Conservation (phyloP, 2,797 vertebrate species). For the Galagoides demidoff region DNA sequence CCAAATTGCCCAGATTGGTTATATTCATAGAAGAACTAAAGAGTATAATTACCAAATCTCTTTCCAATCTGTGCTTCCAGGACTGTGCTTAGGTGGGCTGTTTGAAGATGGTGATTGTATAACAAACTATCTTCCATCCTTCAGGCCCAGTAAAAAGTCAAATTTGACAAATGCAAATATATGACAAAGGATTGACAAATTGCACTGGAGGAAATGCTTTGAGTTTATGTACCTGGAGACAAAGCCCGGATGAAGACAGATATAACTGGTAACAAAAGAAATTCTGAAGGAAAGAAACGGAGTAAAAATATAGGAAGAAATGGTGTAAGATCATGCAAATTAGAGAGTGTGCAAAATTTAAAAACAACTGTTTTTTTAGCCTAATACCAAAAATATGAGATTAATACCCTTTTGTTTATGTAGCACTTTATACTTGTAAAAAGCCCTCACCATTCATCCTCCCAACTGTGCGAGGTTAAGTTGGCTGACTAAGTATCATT, state of each 20-base stretch:
- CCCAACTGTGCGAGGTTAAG: not conserved
- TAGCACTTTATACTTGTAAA: not conserved
- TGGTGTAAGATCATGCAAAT: not conserved
- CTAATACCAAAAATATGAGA: not conserved
- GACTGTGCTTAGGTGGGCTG: not conserved
- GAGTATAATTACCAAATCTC: constrained; percentile 40
- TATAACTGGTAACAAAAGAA: not conserved
- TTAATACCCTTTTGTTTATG: not conserved
- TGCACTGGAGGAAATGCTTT: not conserved
- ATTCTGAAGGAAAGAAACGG: not conserved
- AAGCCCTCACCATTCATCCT: not conserved
- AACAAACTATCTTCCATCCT: not conserved
- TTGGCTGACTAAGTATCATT: not conserved
- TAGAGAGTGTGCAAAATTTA: not conserved
- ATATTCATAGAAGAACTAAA: constrained; percentile 40
- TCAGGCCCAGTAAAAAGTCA: not conserved
- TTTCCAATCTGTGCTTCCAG: not conserved
- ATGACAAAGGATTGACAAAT: not conserved
- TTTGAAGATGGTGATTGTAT: not conserved
- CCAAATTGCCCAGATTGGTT: constrained; percentile 25
- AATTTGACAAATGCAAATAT: not conserved
- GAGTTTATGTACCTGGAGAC: not conserved
- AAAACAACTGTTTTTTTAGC: not conserved
- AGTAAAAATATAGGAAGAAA: not conserved
- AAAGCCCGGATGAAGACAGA: not conserved